Evolutionary conservation across 1,140 invertebrate species (phyloP), one percentile per base, ranked within the genome.

Genomic region (Scaptomyza hsui): DNA sequence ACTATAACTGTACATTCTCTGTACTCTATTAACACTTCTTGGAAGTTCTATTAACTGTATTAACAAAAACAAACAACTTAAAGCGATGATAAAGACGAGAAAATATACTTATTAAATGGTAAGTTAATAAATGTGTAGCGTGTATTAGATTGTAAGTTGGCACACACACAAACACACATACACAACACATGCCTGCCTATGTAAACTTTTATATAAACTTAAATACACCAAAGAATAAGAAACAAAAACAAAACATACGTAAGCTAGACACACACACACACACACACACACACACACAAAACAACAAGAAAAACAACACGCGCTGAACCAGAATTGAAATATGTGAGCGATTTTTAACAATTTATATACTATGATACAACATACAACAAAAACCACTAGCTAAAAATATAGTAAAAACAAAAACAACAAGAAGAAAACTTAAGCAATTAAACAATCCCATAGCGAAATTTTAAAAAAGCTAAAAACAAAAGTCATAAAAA

Each of bases 361-460:
- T 80, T 78, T 80, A 75, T 75, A 75, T 56, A 57, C 75, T 70
- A 64, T 18, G 24, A 60, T 24, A 52, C 47, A 75, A 63, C 44
- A 59, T 13, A 61, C 39, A 75, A 76, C 35, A 64, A 61, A 10
- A 60, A 70, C 37, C 75, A 85, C 72, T 85, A 85, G 76, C 81
- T 76, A 86, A 86, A 72, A 64, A 55, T 47, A 68, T 77, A 52
- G n/a, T 45, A 76, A 67, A 39, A 45, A 41, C 29, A 62, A 78
- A 60, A 41, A 62, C 37, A 64, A 29, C 26, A 37, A 37, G 7
- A 37, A 37, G 26, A 29, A 37, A 78, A 52, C 24, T 32, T 72
- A 86, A 78, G 82, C 82, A 86, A 86, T 75, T 88, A 72, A 85
- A 86, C 81, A 86, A 86, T 86, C 81, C 81, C 76, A 78, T 86